A percentile compares a stretch with the other conserved stretches of the same genome.
phyloP scores from a whole-genome alignment of 2,888 invertebrate genomes.

The Scaptomyza reducta region DNA sequence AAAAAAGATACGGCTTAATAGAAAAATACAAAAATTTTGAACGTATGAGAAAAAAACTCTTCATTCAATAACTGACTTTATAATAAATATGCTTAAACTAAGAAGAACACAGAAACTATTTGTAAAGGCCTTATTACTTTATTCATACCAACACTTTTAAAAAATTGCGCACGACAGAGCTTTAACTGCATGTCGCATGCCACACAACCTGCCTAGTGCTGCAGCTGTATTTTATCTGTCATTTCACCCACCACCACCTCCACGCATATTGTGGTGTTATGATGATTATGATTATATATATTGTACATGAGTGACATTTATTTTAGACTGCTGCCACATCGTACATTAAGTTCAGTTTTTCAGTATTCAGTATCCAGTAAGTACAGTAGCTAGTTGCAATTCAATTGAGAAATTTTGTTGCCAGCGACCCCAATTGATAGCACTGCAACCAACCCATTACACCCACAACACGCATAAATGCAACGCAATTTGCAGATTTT shows the following conservation, averaged over 20 bases:
- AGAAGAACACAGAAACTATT: too few relatives aligned
- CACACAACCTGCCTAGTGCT: conserved; percentile 1
- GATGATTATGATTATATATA: conserved; percentile 76
- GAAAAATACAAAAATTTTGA: too few relatives aligned
- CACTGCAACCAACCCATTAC: not conserved
- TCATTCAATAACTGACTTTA: too few relatives aligned
- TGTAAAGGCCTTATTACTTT: too few relatives aligned
- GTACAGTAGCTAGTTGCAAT: not conserved
- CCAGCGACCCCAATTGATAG: conserved; percentile 35
- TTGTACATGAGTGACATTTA: conserved; percentile 75
- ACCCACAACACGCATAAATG: conserved; percentile 39
- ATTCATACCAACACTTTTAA: too few relatives aligned
- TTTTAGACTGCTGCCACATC: conserved; percentile 56
- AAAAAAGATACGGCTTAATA: too few relatives aligned
- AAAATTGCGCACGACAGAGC: too few relatives aligned
- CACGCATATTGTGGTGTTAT: too few relatives aligned
- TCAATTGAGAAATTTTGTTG: too few relatives aligned
- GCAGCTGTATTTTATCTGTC: conserved; percentile 32
- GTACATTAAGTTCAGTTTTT: conserved; percentile 40
- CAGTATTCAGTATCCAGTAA: not conserved
- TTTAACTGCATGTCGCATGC: not conserved
- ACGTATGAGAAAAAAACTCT: too few relatives aligned
- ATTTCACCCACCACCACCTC: conserved; percentile 21
- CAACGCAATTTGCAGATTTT: conserved; percentile 48
- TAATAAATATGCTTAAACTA: too few relatives aligned